Evolutionary conservation across 1,140 invertebrate species (phyloP), one percentile per base, ranked within the genome.

Genomic region (Musca domestica): DNA sequence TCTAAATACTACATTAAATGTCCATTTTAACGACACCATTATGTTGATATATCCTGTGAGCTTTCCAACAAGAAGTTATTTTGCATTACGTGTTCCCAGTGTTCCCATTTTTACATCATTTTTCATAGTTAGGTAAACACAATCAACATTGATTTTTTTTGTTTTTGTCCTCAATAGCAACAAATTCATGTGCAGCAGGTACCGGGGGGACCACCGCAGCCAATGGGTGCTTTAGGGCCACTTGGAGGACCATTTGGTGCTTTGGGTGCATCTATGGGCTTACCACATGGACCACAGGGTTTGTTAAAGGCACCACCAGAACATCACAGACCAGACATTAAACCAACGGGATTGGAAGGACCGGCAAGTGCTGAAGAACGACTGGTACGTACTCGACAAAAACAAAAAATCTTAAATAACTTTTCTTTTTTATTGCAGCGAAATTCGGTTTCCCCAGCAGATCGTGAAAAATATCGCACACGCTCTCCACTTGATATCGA

Each of bases 391-490:
- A 25, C 30, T 10, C 51, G 20, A n/a, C 41, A 15, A 41, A 41
- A 12, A 41, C 34, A 41, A 41, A 5, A 41, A 10, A 30, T 9
- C 9, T 30, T 30, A 30, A 17, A 9, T 34, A 27, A 25, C 0
- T 34, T 52, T 51, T 6, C 27, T 14, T 56, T 67, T 34, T 52
- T 20, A 17, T 25, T 41, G 19, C 30, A 88, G 87, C 85, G 88
- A 70, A 87, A 91, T 77, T 96, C 94, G 66, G 92, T 96, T 81
- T 96, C 94, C 1, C 94, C 94, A 1, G 92, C 90, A 58, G 94
- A 96, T 76, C 85, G 93, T 70, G 93, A 95, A 77, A 95, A 95
- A 81, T 95, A 94, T 83, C 86, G 88, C 80, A 83, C 90, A 80
- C 83, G 88, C 58, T 89, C 90, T 74, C 83, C 90, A 71, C 83